Evolutionary conservation across 2,113 vertebrate genomes (phyloP), one percentile per base, ranked within the genome.

Genomic region (Gymnarchus niloticus): DNA sequence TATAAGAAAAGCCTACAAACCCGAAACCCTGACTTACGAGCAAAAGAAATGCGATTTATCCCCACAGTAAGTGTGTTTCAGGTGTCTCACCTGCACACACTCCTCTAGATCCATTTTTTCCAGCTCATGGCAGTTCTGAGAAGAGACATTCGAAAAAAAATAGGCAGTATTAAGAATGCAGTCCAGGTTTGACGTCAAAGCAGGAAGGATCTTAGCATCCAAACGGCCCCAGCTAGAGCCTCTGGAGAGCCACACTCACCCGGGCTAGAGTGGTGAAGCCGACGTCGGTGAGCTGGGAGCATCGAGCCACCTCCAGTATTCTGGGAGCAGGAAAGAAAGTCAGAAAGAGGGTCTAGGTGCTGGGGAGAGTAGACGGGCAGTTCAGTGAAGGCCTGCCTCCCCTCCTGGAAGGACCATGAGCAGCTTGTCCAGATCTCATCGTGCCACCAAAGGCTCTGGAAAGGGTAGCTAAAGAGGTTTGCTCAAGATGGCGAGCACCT

Each of bases 21-120:
- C 33, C 25, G 46, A 54, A 17, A 69, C 0, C 61, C 12, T 69
- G 61, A 69, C 37, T 69, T 41, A 84, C 44, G 9, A 37, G 57
- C 49, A 8, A 65, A 59, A 17, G 41, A 83, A 14, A 76, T 12
- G 83, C 33, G 25, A 10, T 25, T 19, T 25, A 19, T 37, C 23
- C 25, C 19, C 5, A n/a, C n/a, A n/a, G n/a, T n/a, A n/a, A 33
- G 28, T n/a, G 33, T 56, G 21, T 37, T 49, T 1, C 10, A 28
- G 46, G 3, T 5, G 54, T 12, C 91, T 92, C 92, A 99, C 98
- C 96, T 99, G 98, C 65, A 99, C 97, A 91, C 98, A 99, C 90
- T 99, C 98, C 89, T 99, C 98, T 90, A 99, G 94, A 92, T 99
- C 98, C 98, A 99, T 99, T 92, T 99, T 99, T 91, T 99, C 98